Conservation (phyloP, 2,113 vertebrate species). For the Nannospalax galili region DNA sequence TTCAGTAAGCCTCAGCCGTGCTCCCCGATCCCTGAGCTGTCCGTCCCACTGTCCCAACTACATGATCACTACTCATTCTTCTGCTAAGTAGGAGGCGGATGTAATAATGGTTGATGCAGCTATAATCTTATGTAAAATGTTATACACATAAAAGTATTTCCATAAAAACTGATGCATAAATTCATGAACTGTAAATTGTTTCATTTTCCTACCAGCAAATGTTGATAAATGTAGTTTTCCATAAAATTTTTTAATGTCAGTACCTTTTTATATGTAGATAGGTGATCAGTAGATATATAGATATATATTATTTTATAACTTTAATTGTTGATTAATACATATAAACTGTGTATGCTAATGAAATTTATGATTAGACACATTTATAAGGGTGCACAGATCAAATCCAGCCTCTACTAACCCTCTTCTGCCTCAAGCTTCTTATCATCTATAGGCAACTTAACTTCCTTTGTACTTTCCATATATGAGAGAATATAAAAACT, state of each 20-base stretch:
- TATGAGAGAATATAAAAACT: not conserved
- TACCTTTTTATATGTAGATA: too few species aligned
- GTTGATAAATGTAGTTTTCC: not conserved
- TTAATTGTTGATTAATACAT: not conserved
- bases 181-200: not conserved
- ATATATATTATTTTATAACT: not conserved
- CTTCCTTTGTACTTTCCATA: not conserved
- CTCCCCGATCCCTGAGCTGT: not conserved
- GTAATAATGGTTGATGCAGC: not conserved
- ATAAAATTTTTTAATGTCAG: constrained; percentile 8
- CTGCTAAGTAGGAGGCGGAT: not conserved
- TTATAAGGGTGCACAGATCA: not conserved
- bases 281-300: not conserved
- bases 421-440: not conserved
- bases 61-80: not conserved
- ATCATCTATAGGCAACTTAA: not conserved
- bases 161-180: not conserved
- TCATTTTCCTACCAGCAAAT: not conserved
- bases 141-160: constrained; percentile 15
- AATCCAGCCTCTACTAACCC: not conserved
- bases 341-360: not conserved
- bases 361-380: not conserved
- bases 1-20: constrained; percentile 4
- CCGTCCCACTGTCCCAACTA: not conserved
- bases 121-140: too few species aligned